Conservation (phyloP, 1,140 invertebrate species). For the Habropoda laboriosa region DNA sequence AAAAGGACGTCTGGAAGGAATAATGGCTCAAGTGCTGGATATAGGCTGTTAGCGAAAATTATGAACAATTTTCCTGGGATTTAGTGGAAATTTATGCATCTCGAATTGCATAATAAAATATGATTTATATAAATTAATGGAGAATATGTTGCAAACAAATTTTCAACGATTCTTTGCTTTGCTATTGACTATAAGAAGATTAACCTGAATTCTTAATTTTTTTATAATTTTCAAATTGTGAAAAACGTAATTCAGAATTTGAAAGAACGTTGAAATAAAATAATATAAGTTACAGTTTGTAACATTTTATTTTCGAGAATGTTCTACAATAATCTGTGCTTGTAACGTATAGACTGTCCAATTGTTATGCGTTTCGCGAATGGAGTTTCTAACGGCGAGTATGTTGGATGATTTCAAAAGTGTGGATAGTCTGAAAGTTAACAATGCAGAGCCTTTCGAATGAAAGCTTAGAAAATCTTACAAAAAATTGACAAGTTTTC, state of each 20-base stretch:
- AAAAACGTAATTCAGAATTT: no score
- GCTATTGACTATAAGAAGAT: neutral
- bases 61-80: no score
- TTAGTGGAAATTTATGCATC: no score
- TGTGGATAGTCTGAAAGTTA: neutral
- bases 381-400: neutral
- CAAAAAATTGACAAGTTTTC: neutral
- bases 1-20: neutral
- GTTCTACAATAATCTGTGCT: no score
- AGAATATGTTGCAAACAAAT: neutral
- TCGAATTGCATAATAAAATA: no score
- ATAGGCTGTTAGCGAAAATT: no score
- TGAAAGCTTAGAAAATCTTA: neutral
- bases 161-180: neutral
- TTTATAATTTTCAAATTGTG: no score
- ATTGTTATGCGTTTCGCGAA: neutral
- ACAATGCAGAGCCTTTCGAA: neutral
- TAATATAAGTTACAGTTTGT: no score
- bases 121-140: neutral
- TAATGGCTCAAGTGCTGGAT: neutral
- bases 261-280: no score
- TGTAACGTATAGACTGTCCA: neutral
- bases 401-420: neutral
- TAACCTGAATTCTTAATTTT: no score
- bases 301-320: neutral